These are phyloP conservation scores for Cyclophora albipunctata DNA, from an alignment of 2,888 invertebrate genomes.

Conservation along the genomic window DNA sequence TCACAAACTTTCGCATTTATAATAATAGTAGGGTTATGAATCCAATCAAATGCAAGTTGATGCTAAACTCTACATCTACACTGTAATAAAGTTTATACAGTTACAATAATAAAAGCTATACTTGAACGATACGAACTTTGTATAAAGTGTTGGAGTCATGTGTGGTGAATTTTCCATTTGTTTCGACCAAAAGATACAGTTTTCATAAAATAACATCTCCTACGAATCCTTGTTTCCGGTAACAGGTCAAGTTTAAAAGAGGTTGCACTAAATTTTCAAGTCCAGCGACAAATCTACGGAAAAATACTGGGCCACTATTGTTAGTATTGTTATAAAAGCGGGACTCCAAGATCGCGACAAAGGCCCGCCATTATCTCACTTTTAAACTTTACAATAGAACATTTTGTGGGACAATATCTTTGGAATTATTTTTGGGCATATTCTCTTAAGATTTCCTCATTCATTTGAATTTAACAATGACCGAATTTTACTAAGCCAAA, in stretches of 20 bases:
- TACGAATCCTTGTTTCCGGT: constrained; percentile 22
- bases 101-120: too few relatives aligned
- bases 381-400: constrained; percentile 14
- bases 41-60: too few relatives aligned
- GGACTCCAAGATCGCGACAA: constrained; percentile 19
- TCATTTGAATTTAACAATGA: neutral
- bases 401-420: constrained; percentile 11
- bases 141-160: too few relatives aligned
- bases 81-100: too few relatives aligned
- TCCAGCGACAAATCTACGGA: constrained; percentile 48
- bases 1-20: too few relatives aligned
- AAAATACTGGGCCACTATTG: constrained; percentile 48
- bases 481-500: neutral
- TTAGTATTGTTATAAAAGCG: constrained; percentile 41
- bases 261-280: constrained; percentile 58
- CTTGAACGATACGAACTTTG: too few relatives aligned
- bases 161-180: too few relatives aligned
- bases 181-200: too few relatives aligned
- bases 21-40: too few relatives aligned
- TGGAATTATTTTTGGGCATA: constrained; percentile 8
- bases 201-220: constrained; percentile 16
- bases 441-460: neutral
- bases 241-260: constrained; percentile 61
- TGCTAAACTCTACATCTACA: too few relatives aligned
- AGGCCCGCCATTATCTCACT: constrained; percentile 15